Conservation (phyloP, 2,888 invertebrate species). For the Punctoribates punctum region DNA sequence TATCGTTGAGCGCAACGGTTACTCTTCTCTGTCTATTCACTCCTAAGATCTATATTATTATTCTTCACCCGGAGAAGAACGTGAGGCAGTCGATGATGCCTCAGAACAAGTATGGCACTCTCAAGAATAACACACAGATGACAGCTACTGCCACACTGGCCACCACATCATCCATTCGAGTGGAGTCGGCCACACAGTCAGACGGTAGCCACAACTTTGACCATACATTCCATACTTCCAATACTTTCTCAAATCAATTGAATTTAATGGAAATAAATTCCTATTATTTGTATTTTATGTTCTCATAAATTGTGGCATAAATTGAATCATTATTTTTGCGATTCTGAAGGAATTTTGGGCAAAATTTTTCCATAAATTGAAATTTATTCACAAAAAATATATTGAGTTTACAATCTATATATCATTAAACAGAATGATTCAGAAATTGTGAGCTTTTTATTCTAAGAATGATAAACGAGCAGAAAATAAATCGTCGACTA, state of each 20-base stretch:
- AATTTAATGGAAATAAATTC: too few species aligned
- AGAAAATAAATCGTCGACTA: neutral
- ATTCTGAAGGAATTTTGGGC: too few species aligned
- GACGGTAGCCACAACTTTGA: slow-evolving; percentile 44
- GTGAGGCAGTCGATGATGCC: slow-evolving; percentile 63
- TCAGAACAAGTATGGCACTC: slow-evolving; percentile 42
- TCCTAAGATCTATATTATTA: slow-evolving; percentile 86
- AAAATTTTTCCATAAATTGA: too few species aligned
- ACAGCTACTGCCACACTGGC: slow-evolving; percentile 29
- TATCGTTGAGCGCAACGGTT: slow-evolving; percentile 87
- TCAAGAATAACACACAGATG: slow-evolving; percentile 32
- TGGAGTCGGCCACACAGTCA: slow-evolving; percentile 44
- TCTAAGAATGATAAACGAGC: slow-evolving; percentile 16
- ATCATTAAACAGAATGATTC: neutral
- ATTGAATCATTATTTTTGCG: too few species aligned
- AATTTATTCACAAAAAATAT: neutral
- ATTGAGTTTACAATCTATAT: slow-evolving; percentile 3
- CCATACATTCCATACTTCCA: neutral
- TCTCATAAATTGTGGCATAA: too few species aligned
- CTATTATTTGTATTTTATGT: too few species aligned
- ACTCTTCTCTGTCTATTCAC: slow-evolving; percentile 88
- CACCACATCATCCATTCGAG: slow-evolving; percentile 37
- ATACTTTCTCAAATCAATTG: too few species aligned
- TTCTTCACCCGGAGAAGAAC: slow-evolving; percentile 82
- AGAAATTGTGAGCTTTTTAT: neutral